Evolutionary conservation across 2,113 vertebrate genomes (phyloP).

Genomic region (Neotoma lepida): DNA sequence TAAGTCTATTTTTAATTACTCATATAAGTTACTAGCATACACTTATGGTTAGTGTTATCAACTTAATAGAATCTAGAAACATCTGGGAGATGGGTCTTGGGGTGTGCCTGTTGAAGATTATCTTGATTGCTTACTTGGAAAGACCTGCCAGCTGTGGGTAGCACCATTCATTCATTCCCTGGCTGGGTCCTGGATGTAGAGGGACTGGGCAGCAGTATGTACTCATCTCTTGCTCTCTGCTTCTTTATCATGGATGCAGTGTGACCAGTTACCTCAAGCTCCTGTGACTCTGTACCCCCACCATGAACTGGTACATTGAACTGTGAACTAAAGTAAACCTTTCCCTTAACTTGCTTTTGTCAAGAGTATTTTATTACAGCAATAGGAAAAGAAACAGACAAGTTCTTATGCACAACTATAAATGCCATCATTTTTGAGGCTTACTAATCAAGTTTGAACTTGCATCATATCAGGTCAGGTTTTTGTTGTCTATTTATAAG

Average conservation of each 20-base stretch:
- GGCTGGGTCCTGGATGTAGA: background rate
- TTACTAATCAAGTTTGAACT: background rate
- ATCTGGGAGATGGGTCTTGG: background rate
- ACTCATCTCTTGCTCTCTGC: background rate
- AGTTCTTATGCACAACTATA: background rate
- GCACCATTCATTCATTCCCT: background rate
- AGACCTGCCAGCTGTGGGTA: background rate
- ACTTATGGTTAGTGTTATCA: background rate
- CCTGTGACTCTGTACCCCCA: background rate
- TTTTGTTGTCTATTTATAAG: constrained; percentile 3
- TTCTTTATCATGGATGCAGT: background rate
- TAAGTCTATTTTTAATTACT: background rate
- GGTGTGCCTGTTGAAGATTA: background rate
- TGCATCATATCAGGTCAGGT: background rate
- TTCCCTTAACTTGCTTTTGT: background rate
- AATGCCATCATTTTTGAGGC: background rate
- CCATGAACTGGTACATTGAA: background rate
- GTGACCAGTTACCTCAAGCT: background rate
- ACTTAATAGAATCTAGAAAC: background rate
- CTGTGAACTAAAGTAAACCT: background rate
- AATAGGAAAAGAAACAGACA: background rate
- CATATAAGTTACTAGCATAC: background rate
- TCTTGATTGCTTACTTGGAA: background rate
- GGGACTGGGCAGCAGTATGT: background rate
- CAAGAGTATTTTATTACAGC: background rate